Conservation (phyloP, 2,113 vertebrate species). For the Catharus fuscescens region DNA sequence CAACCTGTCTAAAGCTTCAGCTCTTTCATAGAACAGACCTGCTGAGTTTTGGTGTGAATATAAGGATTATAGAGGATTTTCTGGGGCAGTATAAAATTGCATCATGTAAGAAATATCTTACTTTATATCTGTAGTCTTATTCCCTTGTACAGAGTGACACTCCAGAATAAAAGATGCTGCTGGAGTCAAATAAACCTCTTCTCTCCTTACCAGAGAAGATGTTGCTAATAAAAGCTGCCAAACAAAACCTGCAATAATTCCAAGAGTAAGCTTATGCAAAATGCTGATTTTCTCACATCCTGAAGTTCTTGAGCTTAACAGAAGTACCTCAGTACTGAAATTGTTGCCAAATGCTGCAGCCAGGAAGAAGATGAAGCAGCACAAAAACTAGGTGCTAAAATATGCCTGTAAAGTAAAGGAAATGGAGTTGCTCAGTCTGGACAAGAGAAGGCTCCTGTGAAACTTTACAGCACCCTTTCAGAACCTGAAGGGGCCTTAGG, state of each 20-base stretch:
- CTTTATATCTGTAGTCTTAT: neutral
- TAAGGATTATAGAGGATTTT: neutral
- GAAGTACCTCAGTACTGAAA: neutral
- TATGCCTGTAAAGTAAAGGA: neutral
- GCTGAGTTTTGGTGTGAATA: neutral
- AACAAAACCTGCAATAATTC: neutral
- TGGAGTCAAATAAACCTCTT: neutral
- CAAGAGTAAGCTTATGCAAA: neutral
- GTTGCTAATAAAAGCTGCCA: neutral
- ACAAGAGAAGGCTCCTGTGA: neutral
- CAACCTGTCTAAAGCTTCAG: neutral
- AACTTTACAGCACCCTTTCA: neutral
- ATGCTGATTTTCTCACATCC: neutral
- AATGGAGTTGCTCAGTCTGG: neutral
- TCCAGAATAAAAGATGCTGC: neutral
- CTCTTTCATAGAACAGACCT: neutral
- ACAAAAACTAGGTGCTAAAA: neutral
- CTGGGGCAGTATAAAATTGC: neutral
- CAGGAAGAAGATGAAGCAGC: neutral
- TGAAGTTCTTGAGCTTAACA: neutral
- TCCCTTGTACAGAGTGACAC: neutral
- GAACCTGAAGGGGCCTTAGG: neutral
- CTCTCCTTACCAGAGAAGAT: neutral
- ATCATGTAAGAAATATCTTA: neutral
- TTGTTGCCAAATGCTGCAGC: neutral